Base-by-base conservation (phyloP, 2,113 vertebrate genomes). In the Pelodiscus sinensis region DNA sequence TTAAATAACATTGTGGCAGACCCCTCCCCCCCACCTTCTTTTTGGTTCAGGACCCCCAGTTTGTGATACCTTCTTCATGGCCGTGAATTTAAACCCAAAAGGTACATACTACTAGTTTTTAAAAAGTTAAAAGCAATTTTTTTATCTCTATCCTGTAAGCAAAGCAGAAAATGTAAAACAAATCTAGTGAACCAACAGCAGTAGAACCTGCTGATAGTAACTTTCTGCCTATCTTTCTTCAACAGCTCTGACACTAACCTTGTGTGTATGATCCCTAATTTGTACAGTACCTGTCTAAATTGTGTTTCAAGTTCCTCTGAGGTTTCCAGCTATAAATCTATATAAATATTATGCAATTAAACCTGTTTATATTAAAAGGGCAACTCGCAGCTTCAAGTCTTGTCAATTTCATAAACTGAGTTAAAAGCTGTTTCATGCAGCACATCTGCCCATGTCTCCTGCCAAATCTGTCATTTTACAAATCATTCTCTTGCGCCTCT, bases 141-240 rank as follows among this genome's bases (percentile, higher is more conserved):
- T 71, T 71, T 21, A n/a, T 71, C n/a, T 71, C 65, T 35, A 71
- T n/a, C 18, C n/a, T 35, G 27, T 57, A 19, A 91, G 3, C 9
- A 16, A 84, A 86, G 7, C 50, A 4, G 16, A 91, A 90, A 87
- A 82, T 4, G 77, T 0, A 90, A 31, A n/a, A 5, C 35, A 87
- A 88, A 18, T 1, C 8, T 2, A 87, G 16, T 9, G 13, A 79
- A 87, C 15, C 10, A 85, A 2, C 27, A 19, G 27, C 84, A 62
- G 92, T 22, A 1, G 0, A n/a, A 78, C 58, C 15, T 80, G 52
- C 24, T 5, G 6, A 58, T 31, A 44, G 52, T 25, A 14, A 0
- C 0, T 83, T 79, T 71, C 92, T 62, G 35, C 91, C 35, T 9
- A 44, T 80, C 55, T 88, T 85, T 93, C 85, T 52, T 78, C 35